A percentile compares a stretch with the other conserved stretches of the same genome.
Conservation (phyloP, 2,888 invertebrate genomes). For the Steinernema carpocapsae region DNA sequence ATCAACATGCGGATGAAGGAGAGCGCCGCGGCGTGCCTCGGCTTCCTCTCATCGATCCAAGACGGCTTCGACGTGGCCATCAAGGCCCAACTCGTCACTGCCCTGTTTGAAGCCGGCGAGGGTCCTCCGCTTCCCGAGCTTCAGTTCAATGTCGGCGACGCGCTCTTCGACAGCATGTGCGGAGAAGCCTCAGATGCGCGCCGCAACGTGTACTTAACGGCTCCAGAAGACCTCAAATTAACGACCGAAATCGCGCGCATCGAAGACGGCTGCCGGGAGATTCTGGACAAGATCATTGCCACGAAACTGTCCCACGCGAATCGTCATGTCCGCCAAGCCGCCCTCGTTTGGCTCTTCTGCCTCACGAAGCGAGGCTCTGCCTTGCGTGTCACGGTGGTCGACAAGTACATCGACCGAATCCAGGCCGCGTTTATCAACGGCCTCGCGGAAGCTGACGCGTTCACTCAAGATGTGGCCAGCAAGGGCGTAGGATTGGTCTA, state of each 20-base stretch:
- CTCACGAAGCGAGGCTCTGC: conserved; percentile 33
- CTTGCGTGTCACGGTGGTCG: conserved; percentile 10
- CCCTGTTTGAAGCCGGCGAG: conserved; percentile 47
- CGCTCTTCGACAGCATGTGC: conserved; percentile 33
- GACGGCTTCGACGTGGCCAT: neutral
- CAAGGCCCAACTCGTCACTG: neutral
- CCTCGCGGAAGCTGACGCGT: conserved; percentile 71
- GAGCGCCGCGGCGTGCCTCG: conserved; percentile 10
- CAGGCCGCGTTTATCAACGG: conserved; percentile 58
- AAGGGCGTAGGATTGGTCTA: conserved; percentile 88
- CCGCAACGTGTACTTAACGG: conserved; percentile 28
- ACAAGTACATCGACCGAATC: conserved; percentile 38
- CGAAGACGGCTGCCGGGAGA: neutral
- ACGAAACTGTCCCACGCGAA: conserved; percentile 35
- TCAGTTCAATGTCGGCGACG: conserved; percentile 53
- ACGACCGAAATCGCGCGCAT: neutral
- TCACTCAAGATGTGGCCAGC: conserved; percentile 89
- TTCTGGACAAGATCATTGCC: neutral
- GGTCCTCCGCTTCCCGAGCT: conserved; percentile 59
- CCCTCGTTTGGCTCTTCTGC: conserved; percentile 55
- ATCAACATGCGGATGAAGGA: conserved; percentile 19
- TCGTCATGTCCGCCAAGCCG: conserved; percentile 54
- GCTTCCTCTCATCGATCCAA: conserved; percentile 15
- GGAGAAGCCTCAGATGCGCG: conserved; percentile 31
- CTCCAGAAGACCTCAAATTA: conserved; percentile 20